Percentiles rank a stretch among this genome's conserved stretches.
Evolutionary conservation across 2,888 invertebrate genomes (phyloP).

Genomic region (Branchellion lobata): DNA sequence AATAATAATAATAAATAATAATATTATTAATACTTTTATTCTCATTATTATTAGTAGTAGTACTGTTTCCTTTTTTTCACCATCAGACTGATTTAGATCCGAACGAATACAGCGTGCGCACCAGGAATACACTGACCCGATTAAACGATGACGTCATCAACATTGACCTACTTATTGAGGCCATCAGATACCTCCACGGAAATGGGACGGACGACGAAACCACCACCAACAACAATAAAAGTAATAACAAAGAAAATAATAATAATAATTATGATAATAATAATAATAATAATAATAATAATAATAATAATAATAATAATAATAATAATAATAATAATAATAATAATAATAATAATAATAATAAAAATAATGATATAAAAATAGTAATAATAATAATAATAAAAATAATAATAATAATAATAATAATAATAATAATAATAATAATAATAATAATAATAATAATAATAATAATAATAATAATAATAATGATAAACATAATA

Average conservation of each 20-base stretch:
- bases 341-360: too few species aligned
- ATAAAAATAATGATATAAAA: too few species aligned
- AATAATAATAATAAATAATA: background rate
- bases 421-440: too few species aligned
- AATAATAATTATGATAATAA: background rate
- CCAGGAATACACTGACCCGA: constrained; percentile 58
- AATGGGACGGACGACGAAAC: background rate
- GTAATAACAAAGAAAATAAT: constrained; percentile 4
- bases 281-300: constrained; percentile 17
- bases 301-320: background rate
- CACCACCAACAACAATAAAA: background rate
- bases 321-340: too few species aligned
- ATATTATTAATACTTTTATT: background rate
- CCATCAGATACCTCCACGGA: constrained; percentile 53
- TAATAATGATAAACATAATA: too few species aligned
- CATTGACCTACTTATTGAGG: constrained; percentile 58
- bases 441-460: too few species aligned
- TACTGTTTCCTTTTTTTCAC: too few species aligned
- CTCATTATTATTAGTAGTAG: background rate
- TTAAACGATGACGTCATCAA: constrained; percentile 57
- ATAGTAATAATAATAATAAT: too few species aligned
- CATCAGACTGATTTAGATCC: constrained; percentile 56
- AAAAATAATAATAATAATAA: too few species aligned
- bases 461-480: too few species aligned
- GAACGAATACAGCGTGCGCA: constrained; percentile 56